Evolutionary conservation across 1,140 invertebrate species (phyloP), one percentile per base, ranked within the genome.

Genomic region (Lepidurus apus): DNA sequence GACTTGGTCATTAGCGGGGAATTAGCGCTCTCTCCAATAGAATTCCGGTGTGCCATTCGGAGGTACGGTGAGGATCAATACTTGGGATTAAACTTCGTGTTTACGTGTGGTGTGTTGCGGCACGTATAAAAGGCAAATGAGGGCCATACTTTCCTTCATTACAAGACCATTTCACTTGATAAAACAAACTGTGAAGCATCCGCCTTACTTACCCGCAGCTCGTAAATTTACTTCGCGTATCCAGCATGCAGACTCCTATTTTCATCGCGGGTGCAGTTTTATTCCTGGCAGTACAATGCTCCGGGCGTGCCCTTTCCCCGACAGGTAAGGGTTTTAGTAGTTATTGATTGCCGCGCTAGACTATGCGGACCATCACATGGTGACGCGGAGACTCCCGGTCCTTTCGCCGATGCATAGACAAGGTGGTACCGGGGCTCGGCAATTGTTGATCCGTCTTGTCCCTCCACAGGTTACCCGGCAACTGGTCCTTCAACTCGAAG

Each of bases 51-150:
- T 65, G 21, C 2, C 53, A 65, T 21, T 21, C 8, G 21, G 21
- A n/a, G 53, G 53, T 34, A 34, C 34, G 53, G 53, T 17, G 53
- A 21, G 47, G 53, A 65, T 65, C 53, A 65, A 65, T 65, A 65
- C 53, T 65, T 65, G 53, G 53, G 53, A 65, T 65, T n/a, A 65
- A 65, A 5, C 7, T 17, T 17, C 21, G 53, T 11, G 45, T 11
- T 10, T 47, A 47, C 45, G 45, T 47, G 17, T 17, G 17, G 45
- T 34, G 34, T 47, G 17, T 47, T 47, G 45, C 1, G 17, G 45
- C 17, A 47, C 45, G 45, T 47, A 47, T 65, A 65, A 65, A 65
- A 65, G 53, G 53, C 53, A 21, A 21, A 65, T 21, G 53, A 7
- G 17, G 17, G 17, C 53, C 53, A 4, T 17, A 65, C 13, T 34